phyloP scores from a whole-genome alignment of 1,140 invertebrate species.

The Planococcus citri region DNA sequence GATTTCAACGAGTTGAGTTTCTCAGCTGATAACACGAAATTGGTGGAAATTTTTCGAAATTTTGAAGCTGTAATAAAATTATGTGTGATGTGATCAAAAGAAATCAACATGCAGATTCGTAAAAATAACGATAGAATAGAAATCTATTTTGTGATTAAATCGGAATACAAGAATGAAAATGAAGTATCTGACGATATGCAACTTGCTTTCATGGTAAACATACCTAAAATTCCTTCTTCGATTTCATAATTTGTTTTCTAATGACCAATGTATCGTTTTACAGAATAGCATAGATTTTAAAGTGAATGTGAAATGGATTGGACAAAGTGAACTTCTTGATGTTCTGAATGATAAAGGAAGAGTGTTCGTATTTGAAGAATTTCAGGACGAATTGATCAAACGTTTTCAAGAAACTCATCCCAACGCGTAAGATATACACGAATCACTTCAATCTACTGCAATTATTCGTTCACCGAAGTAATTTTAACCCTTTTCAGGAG shows the following conservation, averaged over 20 bases:
- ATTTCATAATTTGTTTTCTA: not conserved
- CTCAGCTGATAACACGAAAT: no score
- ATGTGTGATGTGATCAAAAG: no score
- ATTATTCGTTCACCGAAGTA: not conserved
- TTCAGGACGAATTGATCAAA: not conserved
- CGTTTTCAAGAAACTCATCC: not conserved
- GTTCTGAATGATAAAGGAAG: not conserved
- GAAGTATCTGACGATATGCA: not conserved
- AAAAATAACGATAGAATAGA: not conserved
- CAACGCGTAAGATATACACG: not conserved
- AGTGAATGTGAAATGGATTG: not conserved
- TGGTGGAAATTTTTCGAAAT: no score
- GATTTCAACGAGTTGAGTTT: no score
- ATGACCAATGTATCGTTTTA: not conserved
- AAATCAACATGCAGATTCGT: not conserved
- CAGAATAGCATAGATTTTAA: not conserved
- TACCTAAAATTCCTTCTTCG: not conserved
- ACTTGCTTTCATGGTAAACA: not conserved
- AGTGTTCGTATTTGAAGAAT: not conserved
- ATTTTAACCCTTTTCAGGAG: slow-evolving; percentile 38
- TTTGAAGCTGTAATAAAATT: no score
- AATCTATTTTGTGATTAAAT: not conserved
- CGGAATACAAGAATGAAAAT: not conserved
- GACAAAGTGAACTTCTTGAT: not conserved
- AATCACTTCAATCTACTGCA: no score